Evolutionary conservation across 2,113 vertebrate species (phyloP).

Genomic region (Vidua chalybeata): DNA sequence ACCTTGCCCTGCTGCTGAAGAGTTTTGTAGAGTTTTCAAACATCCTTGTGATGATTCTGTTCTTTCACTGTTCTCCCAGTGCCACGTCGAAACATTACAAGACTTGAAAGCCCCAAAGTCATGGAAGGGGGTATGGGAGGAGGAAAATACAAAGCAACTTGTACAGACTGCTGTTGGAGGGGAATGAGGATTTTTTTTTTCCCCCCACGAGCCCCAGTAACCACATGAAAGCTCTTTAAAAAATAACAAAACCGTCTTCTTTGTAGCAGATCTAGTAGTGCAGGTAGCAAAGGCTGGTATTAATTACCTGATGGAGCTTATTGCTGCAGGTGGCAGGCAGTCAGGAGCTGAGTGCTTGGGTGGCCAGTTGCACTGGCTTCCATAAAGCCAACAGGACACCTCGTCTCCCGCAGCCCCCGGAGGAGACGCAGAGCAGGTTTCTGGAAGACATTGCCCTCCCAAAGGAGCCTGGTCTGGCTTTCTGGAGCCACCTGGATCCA

Average conservation of each 20-base stretch:
- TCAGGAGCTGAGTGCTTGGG: conserved; percentile 17
- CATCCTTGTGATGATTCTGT: conserved; percentile 12
- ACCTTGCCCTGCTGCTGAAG: background rate
- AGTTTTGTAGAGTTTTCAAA: conserved; percentile 33
- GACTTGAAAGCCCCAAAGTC: conserved; percentile 43
- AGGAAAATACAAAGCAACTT: conserved; percentile 9
- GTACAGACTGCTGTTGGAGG: background rate
- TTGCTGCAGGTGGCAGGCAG: conserved; percentile 55
- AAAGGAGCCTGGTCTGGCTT: background rate
- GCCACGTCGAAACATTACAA: background rate
- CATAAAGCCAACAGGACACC: background rate
- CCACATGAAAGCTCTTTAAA: conserved; percentile 51
- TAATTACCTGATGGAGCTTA: conserved; percentile 40
- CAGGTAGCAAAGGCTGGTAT: conserved; percentile 47
- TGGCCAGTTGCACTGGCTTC: background rate
- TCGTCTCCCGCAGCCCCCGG: fast-evolving
- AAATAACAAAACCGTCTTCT: background rate
- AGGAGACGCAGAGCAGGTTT: background rate
- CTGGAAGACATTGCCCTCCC: background rate
- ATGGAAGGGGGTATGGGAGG: background rate
- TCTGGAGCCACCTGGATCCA: conserved; percentile 24
- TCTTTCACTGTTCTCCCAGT: conserved; percentile 21
- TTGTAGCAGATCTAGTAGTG: background rate
- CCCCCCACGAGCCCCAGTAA: background rate
- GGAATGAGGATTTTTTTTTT: background rate